phyloP scores from a whole-genome alignment of 2,797 vertebrate species.

The Acipenser transmontanus region DNA sequence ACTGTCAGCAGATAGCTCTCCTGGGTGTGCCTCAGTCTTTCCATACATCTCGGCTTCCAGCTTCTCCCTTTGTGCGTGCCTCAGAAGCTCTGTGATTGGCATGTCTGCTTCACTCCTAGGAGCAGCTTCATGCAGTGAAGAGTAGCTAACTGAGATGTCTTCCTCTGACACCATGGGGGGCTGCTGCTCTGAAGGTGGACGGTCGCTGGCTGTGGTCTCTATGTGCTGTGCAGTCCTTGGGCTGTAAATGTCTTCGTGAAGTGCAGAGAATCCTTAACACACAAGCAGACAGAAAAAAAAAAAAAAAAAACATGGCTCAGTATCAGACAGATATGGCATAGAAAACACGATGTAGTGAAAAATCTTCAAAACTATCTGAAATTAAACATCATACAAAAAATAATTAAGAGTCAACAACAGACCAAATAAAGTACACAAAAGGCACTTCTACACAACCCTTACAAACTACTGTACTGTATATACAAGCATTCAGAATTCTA shows the following conservation, averaged over 20 bases:
- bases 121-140: constrained; percentile 69
- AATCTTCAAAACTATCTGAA: too few species aligned
- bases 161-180: constrained; percentile 84
- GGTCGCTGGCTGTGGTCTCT: constrained; percentile 23
- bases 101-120: constrained; percentile 60
- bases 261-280: constrained; percentile 74
- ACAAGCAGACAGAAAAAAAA: not conserved
- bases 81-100: constrained; percentile 58
- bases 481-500: not conserved
- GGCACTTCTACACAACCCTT: too few species aligned
- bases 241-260: constrained; percentile 79
- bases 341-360: not conserved
- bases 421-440: too few species aligned
- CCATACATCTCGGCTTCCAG: constrained; percentile 68
- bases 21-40: constrained; percentile 57
- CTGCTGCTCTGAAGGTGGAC: constrained; percentile 46
- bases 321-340: not conserved
- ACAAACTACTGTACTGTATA: too few species aligned
- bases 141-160: constrained; percentile 77
- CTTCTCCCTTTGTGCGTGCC: constrained; percentile 66
- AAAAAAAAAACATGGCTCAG: not conserved
- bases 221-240: constrained; percentile 54
- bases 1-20: too few species aligned
- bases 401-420: not conserved
- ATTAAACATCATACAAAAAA: not conserved